Conservation (phyloP, 2,888 invertebrate species). For the Cantharis lateralis region DNA sequence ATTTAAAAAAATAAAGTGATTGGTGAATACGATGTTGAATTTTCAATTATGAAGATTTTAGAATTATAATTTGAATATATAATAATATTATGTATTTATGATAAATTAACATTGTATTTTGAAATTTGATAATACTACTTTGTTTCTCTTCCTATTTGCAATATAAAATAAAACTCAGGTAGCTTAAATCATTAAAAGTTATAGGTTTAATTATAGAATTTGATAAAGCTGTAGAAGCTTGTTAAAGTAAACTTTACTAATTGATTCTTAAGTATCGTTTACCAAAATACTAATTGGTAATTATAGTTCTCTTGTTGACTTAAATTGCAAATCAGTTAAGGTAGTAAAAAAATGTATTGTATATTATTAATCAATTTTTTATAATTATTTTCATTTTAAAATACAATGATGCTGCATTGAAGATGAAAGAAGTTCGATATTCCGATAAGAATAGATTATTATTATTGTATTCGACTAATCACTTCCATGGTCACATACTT, state of each 20-base stretch:
- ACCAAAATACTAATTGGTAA: not conserved
- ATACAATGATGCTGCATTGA: not conserved
- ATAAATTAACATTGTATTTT: not conserved
- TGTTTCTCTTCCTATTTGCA: not conserved
- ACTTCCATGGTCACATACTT: not conserved
- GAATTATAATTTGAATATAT: too few relatives aligned
- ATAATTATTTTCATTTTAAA: not conserved
- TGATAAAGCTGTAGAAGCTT: not conserved
- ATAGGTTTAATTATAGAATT: not conserved
- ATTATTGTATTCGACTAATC: not conserved
- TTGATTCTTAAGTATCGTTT: not conserved
- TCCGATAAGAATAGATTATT: not conserved
- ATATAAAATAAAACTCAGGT: not conserved
- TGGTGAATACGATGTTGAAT: too few relatives aligned
- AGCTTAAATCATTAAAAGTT: not conserved
- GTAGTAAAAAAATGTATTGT: not conserved
- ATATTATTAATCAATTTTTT: not conserved
- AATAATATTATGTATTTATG: too few relatives aligned
- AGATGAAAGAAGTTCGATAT: not conserved
- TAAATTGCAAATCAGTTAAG: not conserved
- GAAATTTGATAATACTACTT: not conserved
- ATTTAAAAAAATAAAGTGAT: too few relatives aligned
- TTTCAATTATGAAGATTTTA: too few relatives aligned
- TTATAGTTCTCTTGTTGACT: not conserved
- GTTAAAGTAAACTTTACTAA: not conserved